Base-by-base conservation (phyloP, 2,797 vertebrate genomes). In the Poecilia velifera region DNA sequence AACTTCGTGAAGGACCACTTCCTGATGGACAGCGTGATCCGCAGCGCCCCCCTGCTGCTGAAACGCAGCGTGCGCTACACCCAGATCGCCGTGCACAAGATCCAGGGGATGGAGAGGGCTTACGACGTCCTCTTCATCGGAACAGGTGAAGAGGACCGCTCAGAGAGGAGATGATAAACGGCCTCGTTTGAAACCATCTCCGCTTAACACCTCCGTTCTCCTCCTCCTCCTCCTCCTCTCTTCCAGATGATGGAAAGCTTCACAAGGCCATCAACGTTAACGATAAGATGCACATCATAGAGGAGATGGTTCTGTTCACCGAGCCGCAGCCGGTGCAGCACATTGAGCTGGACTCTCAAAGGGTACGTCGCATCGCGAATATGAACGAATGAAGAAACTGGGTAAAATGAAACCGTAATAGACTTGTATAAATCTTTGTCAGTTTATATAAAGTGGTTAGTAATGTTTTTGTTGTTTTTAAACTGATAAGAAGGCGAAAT, bases 1-100 rank as follows among this genome's bases (percentile, higher is more conserved):
- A 98, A 98, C 96, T 98, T 98, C 72, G 95, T 98, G 89, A 99
- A 99, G 93, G 97, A 99, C 91, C 98, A 99, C 90, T 99, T 98
- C 93, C 93, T 99, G 89, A 98, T 98, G 98, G 97, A 98, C 82
- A 96, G 95, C 9, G 95, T 96, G 0, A 96, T 98, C 81, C 96
- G 96, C 80, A 97, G 97, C 83, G 89, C 86, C 6, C 95, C 97
- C 0, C 88, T 98, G 89, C 93, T 99, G 76, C 93, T 97, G 74
- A 98, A 98, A 84, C 95, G 96, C 16, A 96, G 73, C 4, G 94
- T 96, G 76, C 96, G 95, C 82, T 98, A 98, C 95, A 97, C 96
- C 49, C 97, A 97, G 73, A 95, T 99, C 2, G 90, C 94, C 0
- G 97, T 98, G 75, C 96, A 99, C 92, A 96, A 96, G 0, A 95